Evolutionary conservation across 2,888 invertebrate species (phyloP).

Genomic region (Epinotia brunnichana): DNA sequence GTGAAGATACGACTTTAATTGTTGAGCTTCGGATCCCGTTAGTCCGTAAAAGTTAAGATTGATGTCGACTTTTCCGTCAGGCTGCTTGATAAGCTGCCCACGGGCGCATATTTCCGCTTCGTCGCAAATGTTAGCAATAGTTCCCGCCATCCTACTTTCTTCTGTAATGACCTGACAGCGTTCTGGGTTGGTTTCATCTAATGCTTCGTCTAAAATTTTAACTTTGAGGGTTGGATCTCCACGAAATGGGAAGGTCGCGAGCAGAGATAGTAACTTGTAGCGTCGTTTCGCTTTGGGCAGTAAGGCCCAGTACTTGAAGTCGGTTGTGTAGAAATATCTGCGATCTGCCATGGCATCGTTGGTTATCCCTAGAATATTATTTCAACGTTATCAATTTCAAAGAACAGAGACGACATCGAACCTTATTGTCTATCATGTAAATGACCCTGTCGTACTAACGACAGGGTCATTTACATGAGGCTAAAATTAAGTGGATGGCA

Average conservation of each 20-base stretch:
- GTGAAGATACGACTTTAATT: conserved; percentile 90
- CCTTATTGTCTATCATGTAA: too few species aligned
- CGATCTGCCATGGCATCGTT: conserved; percentile 88
- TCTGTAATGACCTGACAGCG: conserved; percentile 86
- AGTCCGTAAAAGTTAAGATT: conserved; percentile 89
- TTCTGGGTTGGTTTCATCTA: conserved; percentile 70
- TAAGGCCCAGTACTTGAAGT: conserved; percentile 87
- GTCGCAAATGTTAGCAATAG: conserved; percentile 87
- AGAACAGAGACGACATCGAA: neutral
- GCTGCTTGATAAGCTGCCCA: conserved; percentile 89
- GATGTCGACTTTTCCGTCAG: conserved; percentile 88
- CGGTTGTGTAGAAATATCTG: conserved; percentile 90
- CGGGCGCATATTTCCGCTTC: conserved; percentile 91
- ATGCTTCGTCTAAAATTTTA: conserved; percentile 75
- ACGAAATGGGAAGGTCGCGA: conserved; percentile 77
- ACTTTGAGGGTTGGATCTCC: conserved; percentile 81
- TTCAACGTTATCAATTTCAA: neutral
- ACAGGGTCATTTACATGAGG: too few species aligned
- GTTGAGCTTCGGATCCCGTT: conserved; percentile 85
- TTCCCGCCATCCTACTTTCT: conserved; percentile 89
- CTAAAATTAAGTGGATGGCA: too few species aligned
- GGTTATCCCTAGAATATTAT: conserved; percentile 66
- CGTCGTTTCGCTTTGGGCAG: conserved; percentile 76
- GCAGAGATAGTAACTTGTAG: conserved; percentile 70
- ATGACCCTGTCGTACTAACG: too few species aligned